Base-by-base conservation (phyloP, 2,113 vertebrate species). In the Neomonachus schauinslandi region DNA sequence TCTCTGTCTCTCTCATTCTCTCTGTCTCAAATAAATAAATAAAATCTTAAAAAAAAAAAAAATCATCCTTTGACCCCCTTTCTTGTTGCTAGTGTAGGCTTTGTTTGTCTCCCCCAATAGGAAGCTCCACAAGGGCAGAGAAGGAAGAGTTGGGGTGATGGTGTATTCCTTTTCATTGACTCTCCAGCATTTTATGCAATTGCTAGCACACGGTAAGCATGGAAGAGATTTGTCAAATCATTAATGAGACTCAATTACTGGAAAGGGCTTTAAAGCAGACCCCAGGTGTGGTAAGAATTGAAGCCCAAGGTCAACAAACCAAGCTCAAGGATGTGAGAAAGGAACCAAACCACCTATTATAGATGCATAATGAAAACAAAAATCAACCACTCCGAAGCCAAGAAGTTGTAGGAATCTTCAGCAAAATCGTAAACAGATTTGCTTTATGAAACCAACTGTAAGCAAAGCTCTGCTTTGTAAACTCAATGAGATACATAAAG, bases 331-430 rank as follows among this genome's bases (percentile, higher is more conserved):
- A 46, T 88, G 33, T 93, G 39, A 80, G 88, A 72, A 39, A 87
- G 53, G 87, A 85, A 67, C 49, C 28, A 79, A 65, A 67, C 39
- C 72, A 39, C 22, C 7, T 72, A 31, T 46, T 81, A 28, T 12
- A 91, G 86, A 82, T 72, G 82, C 87, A 87, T 90, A 92, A 89
- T 93, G 71, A 88, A 97, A 93, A 63, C 49, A 80, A 71, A 76
- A 89, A 57, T 59, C 26, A 79, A 21, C 16, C 69, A 42, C 51
- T 87, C 49, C 46, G 69, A 63, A 83, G 91, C 55, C 57, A 77
- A 83, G 81, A 59, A 63, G 63, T 28, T 49, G 10, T 57, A 36
- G 71, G 86, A 51, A 61, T 55, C 80, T 88, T 51, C 61, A 93
- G 55, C 46, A 91, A 57, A 57, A 65, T 72, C 46, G 49, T 83